These are phyloP conservation scores for Aplodontia rufa DNA, from an alignment of 2,113 vertebrate species.

Conservation along the genomic window DNA sequence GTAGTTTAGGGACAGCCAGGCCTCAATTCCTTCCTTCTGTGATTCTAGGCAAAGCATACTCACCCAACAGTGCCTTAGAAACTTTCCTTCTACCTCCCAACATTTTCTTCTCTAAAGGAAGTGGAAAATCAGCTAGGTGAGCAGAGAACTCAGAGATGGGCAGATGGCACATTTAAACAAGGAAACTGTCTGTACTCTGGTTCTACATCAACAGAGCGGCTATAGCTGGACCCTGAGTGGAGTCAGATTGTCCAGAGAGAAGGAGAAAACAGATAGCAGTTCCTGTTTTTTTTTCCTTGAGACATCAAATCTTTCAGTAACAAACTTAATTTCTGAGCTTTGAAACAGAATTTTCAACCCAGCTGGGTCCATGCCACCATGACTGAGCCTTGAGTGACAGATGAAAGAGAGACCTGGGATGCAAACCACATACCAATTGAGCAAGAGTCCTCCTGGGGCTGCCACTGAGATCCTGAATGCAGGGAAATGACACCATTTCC, in stretches of 20 bases:
- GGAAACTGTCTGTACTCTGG: neutral
- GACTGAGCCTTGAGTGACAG: neutral
- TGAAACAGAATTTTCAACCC: neutral
- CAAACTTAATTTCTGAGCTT: neutral
- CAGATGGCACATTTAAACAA: neutral
- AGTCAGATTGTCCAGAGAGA: neutral
- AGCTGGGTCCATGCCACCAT: neutral
- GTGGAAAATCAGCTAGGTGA: no score
- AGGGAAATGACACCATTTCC: conserved; percentile 21
- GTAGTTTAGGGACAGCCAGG: neutral
- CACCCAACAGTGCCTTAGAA: neutral
- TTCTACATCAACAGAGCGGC: neutral
- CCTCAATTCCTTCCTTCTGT: neutral
- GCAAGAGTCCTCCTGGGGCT: neutral
- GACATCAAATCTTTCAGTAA: neutral
- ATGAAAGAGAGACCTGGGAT: neutral
- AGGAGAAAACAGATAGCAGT: neutral
- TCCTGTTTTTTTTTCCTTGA: neutral
- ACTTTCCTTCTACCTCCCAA: neutral
- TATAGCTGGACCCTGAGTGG: neutral
- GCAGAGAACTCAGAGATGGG: neutral
- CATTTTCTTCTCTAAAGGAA: neutral
- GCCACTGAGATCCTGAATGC: neutral
- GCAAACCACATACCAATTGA: neutral
- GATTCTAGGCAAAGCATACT: neutral